These are phyloP conservation scores for Isoperla grammatica DNA, from an alignment of 2,888 invertebrate species.

Conservation along the genomic window DNA sequence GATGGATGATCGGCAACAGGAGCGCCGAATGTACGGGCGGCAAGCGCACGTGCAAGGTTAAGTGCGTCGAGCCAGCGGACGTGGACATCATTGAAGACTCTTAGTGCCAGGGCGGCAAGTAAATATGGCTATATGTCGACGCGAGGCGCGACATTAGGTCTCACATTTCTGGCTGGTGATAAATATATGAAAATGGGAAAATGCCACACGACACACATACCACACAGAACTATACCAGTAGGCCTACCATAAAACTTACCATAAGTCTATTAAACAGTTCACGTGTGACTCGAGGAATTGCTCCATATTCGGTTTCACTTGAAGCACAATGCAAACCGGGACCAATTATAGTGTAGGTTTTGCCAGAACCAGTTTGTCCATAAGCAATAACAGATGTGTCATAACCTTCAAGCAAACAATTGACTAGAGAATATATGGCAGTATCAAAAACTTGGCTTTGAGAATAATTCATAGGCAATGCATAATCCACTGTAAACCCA, in stretches of 20 bases:
- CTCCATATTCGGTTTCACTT: constrained; percentile 64
- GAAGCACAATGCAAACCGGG: constrained; percentile 56
- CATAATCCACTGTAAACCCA: constrained; percentile 52
- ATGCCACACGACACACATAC: background rate
- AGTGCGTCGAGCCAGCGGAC: too few species aligned
- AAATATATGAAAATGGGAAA: too few species aligned
- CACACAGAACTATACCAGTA: background rate
- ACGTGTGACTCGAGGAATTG: constrained; percentile 64
- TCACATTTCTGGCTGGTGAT: too few species aligned
- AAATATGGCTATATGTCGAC: too few species aligned
- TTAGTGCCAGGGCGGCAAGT: too few species aligned
- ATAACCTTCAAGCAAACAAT: constrained; percentile 60
- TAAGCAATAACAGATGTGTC: constrained; percentile 35
- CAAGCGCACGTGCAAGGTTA: too few species aligned
- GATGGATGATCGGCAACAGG: too few species aligned
- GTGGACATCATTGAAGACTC: too few species aligned
- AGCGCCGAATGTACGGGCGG: too few species aligned
- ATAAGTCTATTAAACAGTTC: constrained; percentile 61
- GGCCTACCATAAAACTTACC: constrained; percentile 21
- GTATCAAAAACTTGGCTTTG: constrained; percentile 60
- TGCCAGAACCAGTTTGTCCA: constrained; percentile 53
- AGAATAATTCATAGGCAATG: constrained; percentile 54
- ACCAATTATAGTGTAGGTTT: constrained; percentile 67
- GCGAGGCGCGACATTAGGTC: too few species aligned
- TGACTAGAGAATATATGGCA: constrained; percentile 59